Evolutionary conservation across 53 echinoderm and acorn worm genomes (phyloP).

Genomic region (Hippasteria phrygiana): DNA sequence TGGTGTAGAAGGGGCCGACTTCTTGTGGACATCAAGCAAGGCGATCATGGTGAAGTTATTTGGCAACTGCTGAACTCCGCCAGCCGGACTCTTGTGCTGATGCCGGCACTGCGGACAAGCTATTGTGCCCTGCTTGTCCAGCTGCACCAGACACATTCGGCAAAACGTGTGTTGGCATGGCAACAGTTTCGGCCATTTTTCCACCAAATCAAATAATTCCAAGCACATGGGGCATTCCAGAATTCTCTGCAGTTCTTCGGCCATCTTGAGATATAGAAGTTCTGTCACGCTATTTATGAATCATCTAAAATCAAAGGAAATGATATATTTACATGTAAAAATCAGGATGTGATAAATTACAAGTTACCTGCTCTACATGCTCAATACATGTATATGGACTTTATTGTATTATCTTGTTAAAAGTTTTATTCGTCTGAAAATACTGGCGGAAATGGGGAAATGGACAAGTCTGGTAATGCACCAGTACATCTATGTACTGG

Average conservation of each 20-base stretch:
- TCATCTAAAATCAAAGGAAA: constrained; percentile 15
- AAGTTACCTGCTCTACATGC: too few species aligned
- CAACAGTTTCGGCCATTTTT: constrained; percentile 81
- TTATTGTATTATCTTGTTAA: too few species aligned
- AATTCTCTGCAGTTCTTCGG: constrained; percentile 90
- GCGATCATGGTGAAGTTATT: constrained; percentile 98
- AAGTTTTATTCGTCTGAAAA: too few species aligned
- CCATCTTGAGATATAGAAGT: constrained; percentile 68
- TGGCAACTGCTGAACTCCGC: constrained; percentile 76
- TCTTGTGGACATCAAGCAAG: constrained; percentile 83
- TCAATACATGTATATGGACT: too few species aligned
- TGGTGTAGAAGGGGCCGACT: constrained; percentile 57
- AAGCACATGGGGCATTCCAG: constrained; percentile 96
- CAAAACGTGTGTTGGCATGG: constrained; percentile 96
- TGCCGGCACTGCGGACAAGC: constrained; percentile 90
- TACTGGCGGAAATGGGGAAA: too few species aligned
- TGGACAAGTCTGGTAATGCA: too few species aligned
- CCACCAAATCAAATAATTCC: constrained; percentile 76
- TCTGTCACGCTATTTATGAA: background rate
- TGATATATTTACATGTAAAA: too few species aligned
- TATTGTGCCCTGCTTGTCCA: constrained; percentile 80
- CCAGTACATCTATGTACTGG: too few species aligned
- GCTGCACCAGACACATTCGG: constrained; percentile 76
- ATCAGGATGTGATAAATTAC: too few species aligned
- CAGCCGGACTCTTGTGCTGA: constrained; percentile 74